Evolutionary conservation across 1,140 invertebrate genomes (phyloP).

Genomic region (Schlechtendalia chinensis): DNA sequence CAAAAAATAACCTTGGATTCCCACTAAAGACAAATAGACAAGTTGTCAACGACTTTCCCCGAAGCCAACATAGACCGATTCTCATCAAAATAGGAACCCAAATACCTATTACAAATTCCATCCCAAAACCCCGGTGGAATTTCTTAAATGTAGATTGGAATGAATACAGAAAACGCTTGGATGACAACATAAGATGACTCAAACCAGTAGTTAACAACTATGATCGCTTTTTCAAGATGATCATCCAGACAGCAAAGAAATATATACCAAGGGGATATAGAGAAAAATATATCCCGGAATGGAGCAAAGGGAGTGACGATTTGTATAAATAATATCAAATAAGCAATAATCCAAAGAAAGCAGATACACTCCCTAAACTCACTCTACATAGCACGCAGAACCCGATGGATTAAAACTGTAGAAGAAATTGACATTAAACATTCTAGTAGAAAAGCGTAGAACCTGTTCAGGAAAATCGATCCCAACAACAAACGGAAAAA

Average conservation of each 20-base stretch:
- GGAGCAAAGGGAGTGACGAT: too few species aligned
- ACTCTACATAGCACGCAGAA: not conserved
- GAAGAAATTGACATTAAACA: not conserved
- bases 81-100: not conserved
- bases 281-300: not conserved
- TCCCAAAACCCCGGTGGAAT: not conserved
- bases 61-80: too few species aligned
- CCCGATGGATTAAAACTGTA: not conserved
- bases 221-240: not conserved
- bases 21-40: not conserved
- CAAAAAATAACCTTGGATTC: not conserved
- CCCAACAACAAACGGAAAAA: not conserved
- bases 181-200: not conserved
- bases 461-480: not conserved
- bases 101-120: not conserved
- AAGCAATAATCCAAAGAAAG: too few species aligned
- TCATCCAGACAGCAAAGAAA: not conserved
- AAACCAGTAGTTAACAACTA: not conserved
- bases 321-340: too few species aligned
- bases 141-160: not conserved
- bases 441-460: constrained; percentile 12
- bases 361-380: too few species aligned
- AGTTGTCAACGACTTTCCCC: too few species aligned
- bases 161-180: not conserved
- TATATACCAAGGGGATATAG: not conserved